Evolutionary conservation across 2,113 vertebrate species (phyloP).

Genomic region (Rhombomys opimus): DNA sequence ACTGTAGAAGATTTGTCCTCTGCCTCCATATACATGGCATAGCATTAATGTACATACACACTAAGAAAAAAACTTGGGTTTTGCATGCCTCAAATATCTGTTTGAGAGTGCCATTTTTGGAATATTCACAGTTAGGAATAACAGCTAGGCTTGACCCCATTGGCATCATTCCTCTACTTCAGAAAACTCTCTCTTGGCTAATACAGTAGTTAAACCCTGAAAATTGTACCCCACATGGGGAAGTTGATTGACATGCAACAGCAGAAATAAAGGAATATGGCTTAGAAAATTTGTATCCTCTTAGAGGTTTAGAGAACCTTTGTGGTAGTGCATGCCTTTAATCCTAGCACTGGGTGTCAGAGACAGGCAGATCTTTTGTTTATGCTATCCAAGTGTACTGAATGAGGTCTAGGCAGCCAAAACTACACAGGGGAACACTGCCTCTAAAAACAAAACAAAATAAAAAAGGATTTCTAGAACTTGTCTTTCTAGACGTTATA

Average conservation of each 20-base stretch:
- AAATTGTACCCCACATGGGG: background rate
- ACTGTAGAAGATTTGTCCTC: background rate
- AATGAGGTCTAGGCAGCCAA: background rate
- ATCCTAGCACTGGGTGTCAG: background rate
- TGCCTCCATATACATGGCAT: background rate
- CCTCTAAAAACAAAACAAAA: background rate
- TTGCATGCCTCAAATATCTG: background rate
- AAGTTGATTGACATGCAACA: background rate
- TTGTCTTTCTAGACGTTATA: constrained; percentile 13
- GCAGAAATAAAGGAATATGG: background rate
- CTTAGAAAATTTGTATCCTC: background rate
- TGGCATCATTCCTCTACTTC: background rate
- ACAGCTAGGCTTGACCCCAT: background rate
- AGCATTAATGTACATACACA: background rate
- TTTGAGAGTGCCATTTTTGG: background rate
- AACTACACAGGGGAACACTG: background rate
- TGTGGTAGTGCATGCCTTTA: background rate
- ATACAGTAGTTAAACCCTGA: background rate
- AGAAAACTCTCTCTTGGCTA: constrained; percentile 7
- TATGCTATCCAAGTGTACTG: background rate
- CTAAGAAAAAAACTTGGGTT: background rate
- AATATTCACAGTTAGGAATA: background rate
- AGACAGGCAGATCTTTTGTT: background rate
- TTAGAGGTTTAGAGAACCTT: background rate
- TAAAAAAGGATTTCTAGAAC: background rate